Evolutionary conservation across 2,888 invertebrate genomes (phyloP).

Genomic region (Bhutanitis thaidina): DNA sequence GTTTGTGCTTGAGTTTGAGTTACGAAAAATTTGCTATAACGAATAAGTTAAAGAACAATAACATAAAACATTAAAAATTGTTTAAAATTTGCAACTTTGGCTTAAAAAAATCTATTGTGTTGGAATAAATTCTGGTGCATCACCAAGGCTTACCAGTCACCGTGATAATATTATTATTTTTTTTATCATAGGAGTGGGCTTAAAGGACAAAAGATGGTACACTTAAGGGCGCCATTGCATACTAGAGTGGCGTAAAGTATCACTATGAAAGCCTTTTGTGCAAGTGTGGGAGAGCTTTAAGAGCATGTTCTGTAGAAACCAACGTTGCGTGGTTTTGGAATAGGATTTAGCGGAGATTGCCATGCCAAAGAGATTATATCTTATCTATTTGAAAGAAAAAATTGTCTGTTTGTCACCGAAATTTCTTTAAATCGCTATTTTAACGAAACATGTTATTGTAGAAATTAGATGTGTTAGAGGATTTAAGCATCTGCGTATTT

Average conservation of each 20-base stretch:
- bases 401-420: slow-evolving; percentile 46
- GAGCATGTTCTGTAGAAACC: slow-evolving; percentile 61
- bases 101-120: background rate
- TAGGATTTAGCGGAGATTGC: slow-evolving; percentile 69
- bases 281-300: slow-evolving; percentile 65
- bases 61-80: no score
- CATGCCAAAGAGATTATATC: slow-evolving; percentile 45
- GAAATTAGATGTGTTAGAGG: slow-evolving; percentile 24
- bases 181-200: slow-evolving; percentile 39
- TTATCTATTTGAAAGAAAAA: slow-evolving; percentile 58
- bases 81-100: no score
- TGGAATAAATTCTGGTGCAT: background rate
- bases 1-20: no score
- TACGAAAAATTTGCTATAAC: no score
- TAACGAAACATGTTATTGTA: slow-evolving; percentile 44
- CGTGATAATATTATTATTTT: slow-evolving; percentile 19
- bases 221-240: slow-evolving; percentile 45
- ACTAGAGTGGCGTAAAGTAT: slow-evolving; percentile 51
- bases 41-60: no score
- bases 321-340: slow-evolving; percentile 71
- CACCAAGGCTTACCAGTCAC: slow-evolving; percentile 8
- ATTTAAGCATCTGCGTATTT: background rate
- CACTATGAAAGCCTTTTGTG: slow-evolving; percentile 55
- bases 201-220: slow-evolving; percentile 53
- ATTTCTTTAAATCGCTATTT: slow-evolving; percentile 61